Evolutionary conservation across 1,140 invertebrate genomes (phyloP).

Genomic region (Drosophila paulistorum): DNA sequence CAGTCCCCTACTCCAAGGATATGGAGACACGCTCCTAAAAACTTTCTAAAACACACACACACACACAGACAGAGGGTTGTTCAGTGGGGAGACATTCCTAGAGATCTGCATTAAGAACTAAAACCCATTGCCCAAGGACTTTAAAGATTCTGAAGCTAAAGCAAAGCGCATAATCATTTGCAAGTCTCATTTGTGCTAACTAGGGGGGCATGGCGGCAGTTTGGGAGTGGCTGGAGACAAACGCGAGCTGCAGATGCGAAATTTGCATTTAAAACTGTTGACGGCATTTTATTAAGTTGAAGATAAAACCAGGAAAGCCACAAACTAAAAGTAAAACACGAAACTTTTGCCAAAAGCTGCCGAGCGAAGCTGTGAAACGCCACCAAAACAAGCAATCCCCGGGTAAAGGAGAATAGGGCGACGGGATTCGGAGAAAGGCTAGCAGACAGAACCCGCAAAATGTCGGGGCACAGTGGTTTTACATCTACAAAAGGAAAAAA

Average conservation of each 20-base stretch:
- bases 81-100: constrained; percentile 44
- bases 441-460: constrained; percentile 38
- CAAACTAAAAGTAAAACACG: constrained; percentile 81
- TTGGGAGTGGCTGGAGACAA: constrained; percentile 18
- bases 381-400: constrained; percentile 42
- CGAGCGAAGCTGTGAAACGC: constrained; percentile 73
- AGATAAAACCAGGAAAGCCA: constrained; percentile 81
- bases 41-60: constrained; percentile 39
- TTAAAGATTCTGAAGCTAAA: constrained; percentile 45
- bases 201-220: constrained; percentile 13
- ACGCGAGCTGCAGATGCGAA: constrained; percentile 66
- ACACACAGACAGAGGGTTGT: constrained; percentile 21
- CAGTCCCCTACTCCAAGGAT: constrained; percentile 4
- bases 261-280: constrained; percentile 81
- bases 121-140: constrained; percentile 21
- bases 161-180: constrained; percentile 74
- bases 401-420: background rate
- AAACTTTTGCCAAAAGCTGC: constrained; percentile 71
- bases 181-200: constrained; percentile 72
- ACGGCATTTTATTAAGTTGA: constrained; percentile 80
- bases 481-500: background rate
- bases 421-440: too few relatives aligned
- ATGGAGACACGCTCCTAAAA: constrained; percentile 45
- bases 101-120: constrained; percentile 27
- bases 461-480: constrained; percentile 33